Conservation (phyloP, 1,140 invertebrate species). For the Ips nitidus region DNA sequence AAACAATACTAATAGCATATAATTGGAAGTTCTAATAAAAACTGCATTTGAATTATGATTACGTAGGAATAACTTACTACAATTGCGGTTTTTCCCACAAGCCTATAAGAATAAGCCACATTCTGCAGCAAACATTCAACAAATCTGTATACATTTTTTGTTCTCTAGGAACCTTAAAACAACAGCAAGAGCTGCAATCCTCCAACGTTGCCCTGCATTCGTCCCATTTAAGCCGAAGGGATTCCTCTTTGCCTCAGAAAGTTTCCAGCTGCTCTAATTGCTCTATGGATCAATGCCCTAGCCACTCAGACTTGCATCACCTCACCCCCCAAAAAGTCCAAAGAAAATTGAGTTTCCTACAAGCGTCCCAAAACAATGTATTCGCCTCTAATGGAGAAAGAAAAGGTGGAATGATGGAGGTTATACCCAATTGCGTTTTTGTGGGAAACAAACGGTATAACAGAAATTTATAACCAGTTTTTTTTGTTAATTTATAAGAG, state of each 20-base stretch:
- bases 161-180: conserved; percentile 16
- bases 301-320: conserved; percentile 44
- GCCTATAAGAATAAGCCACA: not conserved
- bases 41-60: too few relatives aligned
- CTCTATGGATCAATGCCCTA: conserved; percentile 41
- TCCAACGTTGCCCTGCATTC: conserved; percentile 43
- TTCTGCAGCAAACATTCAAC: too few relatives aligned
- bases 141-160: not conserved
- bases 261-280: conserved; percentile 39
- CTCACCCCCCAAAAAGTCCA: conserved; percentile 43
- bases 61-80: not conserved
- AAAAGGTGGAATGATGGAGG: conserved; percentile 4
- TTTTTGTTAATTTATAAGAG: not conserved
- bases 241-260: conserved; percentile 18
- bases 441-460: conserved; percentile 22
- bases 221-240: conserved; percentile 37
- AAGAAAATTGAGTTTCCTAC: conserved; percentile 41
- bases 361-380: conserved; percentile 31
- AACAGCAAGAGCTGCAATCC: conserved; percentile 31
- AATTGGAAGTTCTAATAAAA: not conserved
- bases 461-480: not conserved
- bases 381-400: conserved; percentile 21
- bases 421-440: conserved; percentile 18
- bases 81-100: not conserved
- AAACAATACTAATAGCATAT: not conserved